Percentiles rank a stretch among this genome's conserved stretches.
These are phyloP conservation scores for Autographa gamma DNA, from an alignment of 2,888 invertebrate genomes.

Conservation along the genomic window DNA sequence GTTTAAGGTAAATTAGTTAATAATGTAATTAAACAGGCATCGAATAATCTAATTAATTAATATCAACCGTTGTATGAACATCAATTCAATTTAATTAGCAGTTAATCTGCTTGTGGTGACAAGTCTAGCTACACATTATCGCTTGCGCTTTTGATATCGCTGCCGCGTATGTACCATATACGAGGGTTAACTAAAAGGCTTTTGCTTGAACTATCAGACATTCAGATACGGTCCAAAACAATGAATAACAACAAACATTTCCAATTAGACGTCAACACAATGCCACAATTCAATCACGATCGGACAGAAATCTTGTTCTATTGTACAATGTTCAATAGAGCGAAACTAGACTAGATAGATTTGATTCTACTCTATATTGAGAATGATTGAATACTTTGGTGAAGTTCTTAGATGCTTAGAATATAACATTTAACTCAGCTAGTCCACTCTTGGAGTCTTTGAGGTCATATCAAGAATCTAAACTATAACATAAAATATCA, in stretches of 20 bases:
- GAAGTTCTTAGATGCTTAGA: not conserved
- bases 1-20: no score
- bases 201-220: not conserved
- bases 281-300: slow-evolving; percentile 51
- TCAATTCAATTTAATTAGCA: no score
- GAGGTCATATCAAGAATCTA: no score
- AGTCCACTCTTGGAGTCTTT: no score
- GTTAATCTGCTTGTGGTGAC: no score
- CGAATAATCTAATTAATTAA: no score
- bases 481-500: no score
- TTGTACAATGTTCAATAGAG: slow-evolving; percentile 40
- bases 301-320: slow-evolving; percentile 20
- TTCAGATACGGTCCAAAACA: slow-evolving; percentile 16
- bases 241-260: slow-evolving; percentile 51
- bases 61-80: no score
- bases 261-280: slow-evolving; percentile 60
- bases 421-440: not conserved
- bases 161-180: no score
- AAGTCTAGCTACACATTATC: no score
- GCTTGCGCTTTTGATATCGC: no score
- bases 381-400: slow-evolving; percentile 67
- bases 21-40: no score
- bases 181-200: not conserved
- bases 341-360: slow-evolving; percentile 31
- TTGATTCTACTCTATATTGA: slow-evolving; percentile 33